Evolutionary conservation across 2,797 vertebrate species (phyloP), one percentile per base, ranked within the genome.

Genomic region (Melanotaenia trifasciata): DNA sequence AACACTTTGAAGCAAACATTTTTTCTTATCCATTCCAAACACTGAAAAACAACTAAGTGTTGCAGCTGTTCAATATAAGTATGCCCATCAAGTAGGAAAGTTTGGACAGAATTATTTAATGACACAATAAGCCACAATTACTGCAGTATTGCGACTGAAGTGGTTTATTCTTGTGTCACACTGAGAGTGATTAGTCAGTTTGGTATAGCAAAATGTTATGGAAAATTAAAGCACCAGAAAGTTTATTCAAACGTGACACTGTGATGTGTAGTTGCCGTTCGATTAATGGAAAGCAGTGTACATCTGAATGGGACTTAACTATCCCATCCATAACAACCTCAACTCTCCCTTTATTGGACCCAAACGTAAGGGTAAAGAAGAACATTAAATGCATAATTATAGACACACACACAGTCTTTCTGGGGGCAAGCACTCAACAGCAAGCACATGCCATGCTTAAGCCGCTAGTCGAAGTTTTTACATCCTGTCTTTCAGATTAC

Each of bases 311-410:
- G 12, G 51, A 24, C 51, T 54, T 26, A 73, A 36, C 61, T 79
- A 79, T 71, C 67, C 69, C 78, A 83, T 84, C 84, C 81, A 89
- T 73, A 62, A 80, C 70, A 80, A 89, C 80, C 24, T 65, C 72
- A 81, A 84, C 64, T 80, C 56, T 70, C 72, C 54, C 64, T 36
- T 51, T 43, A 75, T 30, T 50, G 54, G 67, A 79, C 83, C 71
- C 83, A 85, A 62, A 87, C 80, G 79, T 88, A 78, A 66, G 70
- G 81, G 40, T n/a, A 45, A 69, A 62, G 56, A 69, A 87, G 78
- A 59, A 59, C 50, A 70, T 61, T 64, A 59, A 78, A 79, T 69
- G 83, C 65, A 74, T 83, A 81, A 87, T 84, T 80, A 87, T 72
- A 32, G 30, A 32, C 30, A 85, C 56, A 82, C 64, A 66, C 83